These are phyloP conservation scores for Minunthozetes semirufus DNA, from an alignment of 2,888 invertebrate genomes.

Conservation along the genomic window DNA sequence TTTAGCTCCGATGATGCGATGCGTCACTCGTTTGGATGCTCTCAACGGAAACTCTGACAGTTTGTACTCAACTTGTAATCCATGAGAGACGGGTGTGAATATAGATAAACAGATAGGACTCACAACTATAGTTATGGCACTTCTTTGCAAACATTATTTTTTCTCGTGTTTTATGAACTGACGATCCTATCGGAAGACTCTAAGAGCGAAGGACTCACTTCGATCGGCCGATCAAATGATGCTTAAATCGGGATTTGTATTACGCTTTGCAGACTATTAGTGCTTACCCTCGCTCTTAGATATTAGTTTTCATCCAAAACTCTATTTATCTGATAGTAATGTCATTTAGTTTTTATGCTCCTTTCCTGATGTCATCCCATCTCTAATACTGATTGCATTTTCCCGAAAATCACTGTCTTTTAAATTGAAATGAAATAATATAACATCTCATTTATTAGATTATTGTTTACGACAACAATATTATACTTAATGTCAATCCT, in stretches of 20 bases:
- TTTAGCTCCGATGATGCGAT: conserved; percentile 1
- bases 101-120: conserved; percentile 20
- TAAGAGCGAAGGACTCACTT: background rate
- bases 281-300: background rate
- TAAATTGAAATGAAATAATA: conserved; percentile 27
- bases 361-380: conserved; percentile 28
- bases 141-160: background rate
- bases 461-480: background rate
- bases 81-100: conserved; percentile 5
- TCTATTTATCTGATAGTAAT: conserved; percentile 9
- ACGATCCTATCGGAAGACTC: background rate
- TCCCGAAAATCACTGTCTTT: background rate
- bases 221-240: background rate
- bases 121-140: background rate
- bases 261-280: background rate
- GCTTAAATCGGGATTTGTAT: conserved; percentile 24
- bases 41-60: conserved; percentile 13
- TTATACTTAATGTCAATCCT: too few species aligned
- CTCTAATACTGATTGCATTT: background rate
- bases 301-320: conserved; percentile 2
- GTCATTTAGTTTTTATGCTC: conserved; percentile 18
- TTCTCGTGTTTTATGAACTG: background rate
- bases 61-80: conserved; percentile 13
- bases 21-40: background rate
- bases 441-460: conserved; percentile 7